A percentile compares a stretch with the other conserved stretches of the same genome.
phyloP scores from a whole-genome alignment of 35 echinoderm and acorn worm species.

The Strongylocentrotus purpuratus region DNA sequence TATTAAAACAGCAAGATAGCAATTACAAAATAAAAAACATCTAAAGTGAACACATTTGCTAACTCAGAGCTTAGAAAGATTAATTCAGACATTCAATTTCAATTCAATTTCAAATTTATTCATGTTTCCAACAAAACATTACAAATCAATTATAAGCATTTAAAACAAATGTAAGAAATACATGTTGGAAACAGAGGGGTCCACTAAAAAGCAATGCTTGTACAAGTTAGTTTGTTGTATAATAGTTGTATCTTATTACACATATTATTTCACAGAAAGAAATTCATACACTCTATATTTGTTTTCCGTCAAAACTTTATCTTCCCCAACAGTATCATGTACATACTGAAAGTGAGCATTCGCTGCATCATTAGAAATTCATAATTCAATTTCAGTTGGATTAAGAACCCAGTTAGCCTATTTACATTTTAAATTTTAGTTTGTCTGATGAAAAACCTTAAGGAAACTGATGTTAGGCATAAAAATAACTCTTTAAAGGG shows the following conservation, averaged over 20 bases:
- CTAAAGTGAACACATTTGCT: too few species aligned
- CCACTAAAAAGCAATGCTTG: too few species aligned
- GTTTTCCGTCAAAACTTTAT: not conserved
- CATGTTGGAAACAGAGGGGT: too few species aligned
- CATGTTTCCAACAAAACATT: too few species aligned
- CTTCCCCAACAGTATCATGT: too few species aligned
- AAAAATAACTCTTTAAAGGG: not conserved
- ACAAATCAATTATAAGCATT: too few species aligned
- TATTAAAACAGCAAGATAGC: too few species aligned
- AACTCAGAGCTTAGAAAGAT: not conserved
- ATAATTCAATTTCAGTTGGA: not conserved
- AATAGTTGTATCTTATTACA: too few species aligned
- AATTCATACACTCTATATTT: not conserved
- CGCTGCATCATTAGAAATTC: not conserved
- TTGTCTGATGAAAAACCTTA: not conserved
- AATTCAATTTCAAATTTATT: too few species aligned
- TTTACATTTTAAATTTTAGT: not conserved
- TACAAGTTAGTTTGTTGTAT: too few species aligned
- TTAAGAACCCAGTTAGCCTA: not conserved
- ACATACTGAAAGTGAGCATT: not conserved
- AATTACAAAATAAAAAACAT: too few species aligned
- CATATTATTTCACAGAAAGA: not conserved
- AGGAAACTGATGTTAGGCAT: not conserved
- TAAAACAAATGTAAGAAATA: too few species aligned
- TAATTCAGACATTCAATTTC: not conserved